Conservation (phyloP, 2,113 vertebrate genomes). For the Vidua macroura region DNA sequence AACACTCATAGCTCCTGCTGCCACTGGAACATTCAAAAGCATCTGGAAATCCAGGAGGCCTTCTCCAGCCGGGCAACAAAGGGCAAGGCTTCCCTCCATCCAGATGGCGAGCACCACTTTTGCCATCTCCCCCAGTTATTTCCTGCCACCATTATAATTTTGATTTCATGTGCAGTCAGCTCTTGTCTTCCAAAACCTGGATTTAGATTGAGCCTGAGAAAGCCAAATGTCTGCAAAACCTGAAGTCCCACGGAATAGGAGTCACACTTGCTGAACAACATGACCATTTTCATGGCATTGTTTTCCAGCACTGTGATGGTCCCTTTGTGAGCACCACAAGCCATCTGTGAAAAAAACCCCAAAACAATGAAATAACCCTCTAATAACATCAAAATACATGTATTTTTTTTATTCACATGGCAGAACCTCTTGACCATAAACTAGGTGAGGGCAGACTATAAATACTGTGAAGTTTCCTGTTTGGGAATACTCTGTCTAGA, state of each 20-base stretch:
- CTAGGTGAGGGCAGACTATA: neutral
- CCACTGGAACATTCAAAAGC: slow-evolving; percentile 51
- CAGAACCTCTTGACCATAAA: neutral
- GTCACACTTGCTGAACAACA: slow-evolving; percentile 36
- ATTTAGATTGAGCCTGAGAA: slow-evolving; percentile 37
- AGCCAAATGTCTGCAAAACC: slow-evolving; percentile 58
- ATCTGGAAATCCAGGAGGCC: slow-evolving; percentile 64
- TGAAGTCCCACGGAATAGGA: slow-evolving; percentile 50
- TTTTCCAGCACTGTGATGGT: neutral
- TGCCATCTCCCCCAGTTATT: slow-evolving; percentile 43
- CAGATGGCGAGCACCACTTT: slow-evolving; percentile 10
- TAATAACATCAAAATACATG: neutral
- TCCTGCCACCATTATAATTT: slow-evolving; percentile 9
- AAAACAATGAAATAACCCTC: neutral
- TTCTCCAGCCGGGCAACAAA: slow-evolving; percentile 47
- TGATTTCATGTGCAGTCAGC: slow-evolving; percentile 36
- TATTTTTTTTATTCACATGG: neutral
- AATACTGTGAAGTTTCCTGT: neutral
- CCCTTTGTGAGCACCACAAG: neutral
- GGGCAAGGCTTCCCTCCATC: slow-evolving; percentile 31
- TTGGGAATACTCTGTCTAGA: neutral
- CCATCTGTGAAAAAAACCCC: neutral
- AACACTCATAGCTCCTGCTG: slow-evolving; percentile 53
- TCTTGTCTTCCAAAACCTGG: slow-evolving; percentile 40
- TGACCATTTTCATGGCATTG: neutral